These are phyloP conservation scores for Mergus octosetaceus DNA, from an alignment of 2,797 vertebrate genomes.

Conservation along the genomic window DNA sequence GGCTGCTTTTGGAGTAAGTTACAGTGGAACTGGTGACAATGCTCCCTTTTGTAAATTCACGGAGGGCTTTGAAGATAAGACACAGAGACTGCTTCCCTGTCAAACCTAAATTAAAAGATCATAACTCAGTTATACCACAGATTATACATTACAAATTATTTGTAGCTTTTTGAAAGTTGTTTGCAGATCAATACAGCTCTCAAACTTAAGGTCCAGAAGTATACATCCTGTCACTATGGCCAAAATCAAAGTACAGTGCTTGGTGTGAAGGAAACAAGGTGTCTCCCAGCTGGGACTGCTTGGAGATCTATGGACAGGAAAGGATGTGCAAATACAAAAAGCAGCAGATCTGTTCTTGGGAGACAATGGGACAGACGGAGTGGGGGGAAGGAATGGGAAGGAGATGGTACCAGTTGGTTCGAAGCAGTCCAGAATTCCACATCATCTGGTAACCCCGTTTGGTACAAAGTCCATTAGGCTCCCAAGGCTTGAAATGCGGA, in stretches of 20 bases:
- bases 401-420: background rate
- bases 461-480: background rate
- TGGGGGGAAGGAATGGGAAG: background rate
- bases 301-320: background rate
- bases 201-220: background rate
- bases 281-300: background rate
- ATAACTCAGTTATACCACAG: background rate
- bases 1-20: background rate
- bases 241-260: background rate
- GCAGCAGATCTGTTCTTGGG: background rate
- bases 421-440: background rate
- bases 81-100: background rate
- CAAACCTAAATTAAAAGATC: background rate
- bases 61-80: background rate
- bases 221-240: background rate
- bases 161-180: background rate
- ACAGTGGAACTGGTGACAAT: background rate
- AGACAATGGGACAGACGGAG: background rate
- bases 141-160: background rate
- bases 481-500: background rate
- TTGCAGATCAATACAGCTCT: background rate
- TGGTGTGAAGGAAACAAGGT: background rate
- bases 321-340: background rate
- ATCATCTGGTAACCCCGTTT: background rate
- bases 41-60: background rate